Base-by-base conservation (phyloP, 2,797 vertebrate genomes). In the Adelosebastes latens region DNA sequence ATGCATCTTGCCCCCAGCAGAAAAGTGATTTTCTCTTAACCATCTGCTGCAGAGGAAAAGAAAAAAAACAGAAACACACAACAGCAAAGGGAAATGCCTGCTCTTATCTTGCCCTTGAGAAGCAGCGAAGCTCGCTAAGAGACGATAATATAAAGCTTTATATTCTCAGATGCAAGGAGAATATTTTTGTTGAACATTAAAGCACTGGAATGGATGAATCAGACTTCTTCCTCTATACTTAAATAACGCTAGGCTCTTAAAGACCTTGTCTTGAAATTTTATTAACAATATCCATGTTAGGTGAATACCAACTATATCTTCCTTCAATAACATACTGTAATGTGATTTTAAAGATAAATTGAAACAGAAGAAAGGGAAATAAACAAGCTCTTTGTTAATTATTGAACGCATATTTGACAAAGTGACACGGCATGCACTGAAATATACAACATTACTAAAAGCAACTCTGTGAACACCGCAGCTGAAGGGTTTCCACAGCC, bases 41-140 rank as follows among this genome's bases (percentile, higher is more conserved):
- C 94, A 95, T 95, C 93, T 95, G 94, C 89, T 91, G 82, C 88
- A 86, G 77, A 82, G 81, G 66, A 81, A 36, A 58, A 61, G 25
- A 11, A 25, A 32, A 4, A 61, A 72, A 74, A 75, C 73, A 79
- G 59, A 80, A 80, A 75, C 16, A 61, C 60, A 81, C 72, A 83
- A 67, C 58, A 80, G 86, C 72, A 77, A 63, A 76, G 77, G 81
- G 81, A 92, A 81, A 87, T 34, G 75, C 80, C 62, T 74, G 81
- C 81, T 90, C 89, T 90, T 89, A 93, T 93, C 88, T 93, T 77
- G 81, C 90, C 91, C 90, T 93, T 92, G 90, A 93, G 87, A 88
- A 76, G 87, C 81, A 82, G 67, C 32, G 71, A 74, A 67, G 81
- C 84, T 85, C 75, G 25, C 77, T 70, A 69, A 77, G 55, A 84